Evolutionary conservation across 2,113 vertebrate species (phyloP).

Genomic region (Verasper variegatus): DNA sequence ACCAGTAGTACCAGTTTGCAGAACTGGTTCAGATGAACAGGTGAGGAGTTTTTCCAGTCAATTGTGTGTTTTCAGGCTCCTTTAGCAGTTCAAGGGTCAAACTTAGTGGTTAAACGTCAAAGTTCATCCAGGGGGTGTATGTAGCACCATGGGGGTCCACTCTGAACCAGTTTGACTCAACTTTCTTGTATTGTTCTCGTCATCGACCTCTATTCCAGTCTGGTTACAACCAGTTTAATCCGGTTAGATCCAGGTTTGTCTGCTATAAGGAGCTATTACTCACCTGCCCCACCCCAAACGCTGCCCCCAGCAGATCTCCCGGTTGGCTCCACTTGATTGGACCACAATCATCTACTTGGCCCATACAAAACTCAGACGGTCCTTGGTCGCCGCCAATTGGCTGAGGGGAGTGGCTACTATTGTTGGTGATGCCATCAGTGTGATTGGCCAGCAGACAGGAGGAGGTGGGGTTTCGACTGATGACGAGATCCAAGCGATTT

Average conservation of each 20-base stretch:
- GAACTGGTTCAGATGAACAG: constrained; percentile 45
- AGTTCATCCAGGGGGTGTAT: constrained; percentile 70
- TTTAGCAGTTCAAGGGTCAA: constrained; percentile 60
- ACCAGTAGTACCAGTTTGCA: constrained; percentile 45
- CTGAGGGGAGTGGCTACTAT: constrained; percentile 62
- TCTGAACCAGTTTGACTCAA: constrained; percentile 48
- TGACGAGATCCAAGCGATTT: constrained; percentile 96
- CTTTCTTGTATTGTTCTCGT: constrained; percentile 12
- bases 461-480: constrained; percentile 91
- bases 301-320: constrained; percentile 74
- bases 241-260: constrained; percentile 42
- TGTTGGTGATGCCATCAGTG: constrained; percentile 52
- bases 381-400: constrained; percentile 53
- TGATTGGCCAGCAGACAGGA: constrained; percentile 78
- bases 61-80: constrained; percentile 72
- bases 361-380: constrained; percentile 48
- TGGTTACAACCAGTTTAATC: constrained; percentile 41
- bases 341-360: constrained; percentile 66
- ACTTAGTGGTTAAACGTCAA: constrained; percentile 66
- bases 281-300: constrained; percentile 77
- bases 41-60: constrained; percentile 45
- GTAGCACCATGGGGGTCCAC: constrained; percentile 90
- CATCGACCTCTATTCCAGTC: constrained; percentile 24
- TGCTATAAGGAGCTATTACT: constrained; percentile 93
- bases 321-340: constrained; percentile 83